phyloP scores from a whole-genome alignment of 2,888 invertebrate genomes.

The Eucriotettix oculatus region DNA sequence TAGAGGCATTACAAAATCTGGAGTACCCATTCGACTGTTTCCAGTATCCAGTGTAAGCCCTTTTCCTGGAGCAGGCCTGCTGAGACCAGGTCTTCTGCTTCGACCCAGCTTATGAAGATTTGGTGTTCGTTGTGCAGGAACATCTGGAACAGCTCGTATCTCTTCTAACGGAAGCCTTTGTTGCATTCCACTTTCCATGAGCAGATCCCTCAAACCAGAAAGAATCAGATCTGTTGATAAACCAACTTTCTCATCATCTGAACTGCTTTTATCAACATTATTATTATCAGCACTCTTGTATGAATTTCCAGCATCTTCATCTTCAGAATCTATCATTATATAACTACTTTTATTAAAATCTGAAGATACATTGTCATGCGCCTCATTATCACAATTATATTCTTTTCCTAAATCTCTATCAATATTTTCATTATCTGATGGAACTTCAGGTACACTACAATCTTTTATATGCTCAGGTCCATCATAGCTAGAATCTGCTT shows the following conservation, averaged over 20 bases:
- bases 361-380: not conserved
- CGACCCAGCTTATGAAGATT: not conserved
- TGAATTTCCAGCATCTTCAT: not conserved
- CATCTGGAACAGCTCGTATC: not conserved
- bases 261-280: conserved; percentile 4
- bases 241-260: conserved; percentile 1
- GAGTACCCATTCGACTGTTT: conserved; percentile 3
- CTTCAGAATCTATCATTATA: not conserved
- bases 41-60: not conserved
- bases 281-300: conserved; percentile 1
- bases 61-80: not conserved
- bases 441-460: not conserved
- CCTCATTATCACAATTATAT: too few species aligned
- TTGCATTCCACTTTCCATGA: conserved; percentile 9
- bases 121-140: not conserved
- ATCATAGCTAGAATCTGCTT: too few species aligned
- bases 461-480: too few species aligned
- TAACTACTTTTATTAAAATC: not conserved
- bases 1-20: conserved; percentile 20
- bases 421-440: not conserved
- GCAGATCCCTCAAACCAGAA: conserved; percentile 5
- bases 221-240: conserved; percentile 4
- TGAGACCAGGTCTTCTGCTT: conserved; percentile 2
- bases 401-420: not conserved
- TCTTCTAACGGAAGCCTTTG: not conserved